Evolutionary conservation across 2,113 vertebrate genomes (phyloP).

Genomic region (Brachypodius melanocephalos): DNA sequence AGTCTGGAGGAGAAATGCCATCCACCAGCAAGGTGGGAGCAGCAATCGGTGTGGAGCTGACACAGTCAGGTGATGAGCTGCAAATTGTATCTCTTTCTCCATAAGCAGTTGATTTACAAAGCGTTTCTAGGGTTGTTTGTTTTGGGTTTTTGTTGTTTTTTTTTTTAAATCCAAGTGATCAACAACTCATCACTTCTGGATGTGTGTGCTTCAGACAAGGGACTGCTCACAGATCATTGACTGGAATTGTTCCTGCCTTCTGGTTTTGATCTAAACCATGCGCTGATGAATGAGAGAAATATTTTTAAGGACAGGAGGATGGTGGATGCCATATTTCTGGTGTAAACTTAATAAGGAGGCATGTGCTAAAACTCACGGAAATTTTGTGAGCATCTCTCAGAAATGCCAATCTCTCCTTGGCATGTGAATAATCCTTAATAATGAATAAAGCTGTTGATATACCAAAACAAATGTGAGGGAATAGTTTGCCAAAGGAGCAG

Average conservation of each 20-base stretch:
- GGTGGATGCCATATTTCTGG: conserved; percentile 40
- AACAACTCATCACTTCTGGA: conserved; percentile 8
- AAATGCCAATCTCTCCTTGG: conserved; percentile 41
- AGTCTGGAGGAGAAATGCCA: not conserved
- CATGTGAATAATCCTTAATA: conserved; percentile 28
- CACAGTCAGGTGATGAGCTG: not conserved
- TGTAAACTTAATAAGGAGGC: conserved; percentile 30
- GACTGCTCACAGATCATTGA: not conserved
- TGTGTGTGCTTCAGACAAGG: not conserved
- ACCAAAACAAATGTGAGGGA: conserved; percentile 31
- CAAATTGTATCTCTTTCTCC: not conserved
- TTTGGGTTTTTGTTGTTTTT: not conserved
- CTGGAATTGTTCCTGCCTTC: conserved; percentile 35
- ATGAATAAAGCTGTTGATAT: conserved; percentile 37
- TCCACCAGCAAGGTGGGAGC: not conserved
- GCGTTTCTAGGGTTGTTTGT: not conserved
- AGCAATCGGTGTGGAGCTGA: not conserved
- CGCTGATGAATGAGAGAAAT: conserved; percentile 19
- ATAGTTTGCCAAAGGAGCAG: conserved; percentile 48
- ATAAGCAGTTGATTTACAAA: not conserved
- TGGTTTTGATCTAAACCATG: conserved; percentile 56
- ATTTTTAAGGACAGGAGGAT: conserved; percentile 54
- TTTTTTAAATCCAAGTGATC: not conserved
- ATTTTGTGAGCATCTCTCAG: conserved; percentile 13
- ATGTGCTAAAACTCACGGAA: conserved; percentile 9